Base-by-base conservation (phyloP, 2,113 vertebrate genomes). In the Dryoscopus gambensis region DNA sequence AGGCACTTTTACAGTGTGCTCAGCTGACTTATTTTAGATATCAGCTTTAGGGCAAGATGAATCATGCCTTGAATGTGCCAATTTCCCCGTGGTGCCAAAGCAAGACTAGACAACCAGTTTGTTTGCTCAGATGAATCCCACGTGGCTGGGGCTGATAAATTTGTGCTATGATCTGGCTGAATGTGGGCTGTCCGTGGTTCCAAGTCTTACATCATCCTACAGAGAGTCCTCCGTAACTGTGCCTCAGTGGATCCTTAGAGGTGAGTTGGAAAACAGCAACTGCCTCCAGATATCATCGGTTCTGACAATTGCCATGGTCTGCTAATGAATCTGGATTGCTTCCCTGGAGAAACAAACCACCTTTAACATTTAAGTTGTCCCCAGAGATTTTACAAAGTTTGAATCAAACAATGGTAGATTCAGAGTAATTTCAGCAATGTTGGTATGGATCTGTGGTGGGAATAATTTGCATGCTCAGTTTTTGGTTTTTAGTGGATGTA, bases 21-120 rank as follows among this genome's bases (percentile, higher is more conserved):
- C 94, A 87, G 87, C 68, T 95, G 96, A 97, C 93, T 93, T 89
- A 55, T 84, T 97, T 95, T 40, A 91, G 93, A 78, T 93, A 95
- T 63, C 60, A n/a, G 93, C 93, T 95, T 88, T 52, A 89, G 95
- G 95, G 95, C 68, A 84, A 92, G 93, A 95, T 95, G 94, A 97
- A 93, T 97, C 95, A 95, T 84, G 86, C 86, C 73, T 92, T 39
- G 56, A 52, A 89, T 15, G 64, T 94, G 95, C 96, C 94, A 96
- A 60, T 94, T 92, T 90, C 84, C 89, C 69, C 6, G 15, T 40
- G 55, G 93, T 95, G 93, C 94, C 95, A 96, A 95, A 95, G 65
- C 80, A 92, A 87, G 91, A 91, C 91, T 19, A 90, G 93, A 96
- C 94, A 97, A 93, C 86, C 77, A 81, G 94, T 92, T 95, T 95